Conservation (phyloP, 2,888 invertebrate genomes). For the Phasia obesa region DNA sequence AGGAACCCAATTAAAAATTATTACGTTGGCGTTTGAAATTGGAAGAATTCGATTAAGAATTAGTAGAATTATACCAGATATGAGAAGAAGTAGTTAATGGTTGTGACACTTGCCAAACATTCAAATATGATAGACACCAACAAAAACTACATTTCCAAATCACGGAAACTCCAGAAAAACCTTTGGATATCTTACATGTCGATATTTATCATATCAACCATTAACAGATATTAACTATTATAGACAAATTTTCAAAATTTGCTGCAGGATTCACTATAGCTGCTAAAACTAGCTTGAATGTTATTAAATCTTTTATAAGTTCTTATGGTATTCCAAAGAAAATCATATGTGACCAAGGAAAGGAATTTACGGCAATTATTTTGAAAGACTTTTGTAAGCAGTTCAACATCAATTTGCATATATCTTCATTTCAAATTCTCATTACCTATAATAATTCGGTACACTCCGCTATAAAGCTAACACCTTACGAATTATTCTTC, state of each 20-base stretch:
- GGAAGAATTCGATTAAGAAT: neutral
- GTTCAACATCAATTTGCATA: conserved; percentile 47
- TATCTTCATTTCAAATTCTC: conserved; percentile 59
- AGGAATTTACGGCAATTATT: conserved; percentile 43
- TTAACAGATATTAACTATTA: conserved; percentile 47
- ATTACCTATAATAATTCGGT: conserved; percentile 41
- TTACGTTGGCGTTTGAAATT: conserved; percentile 50
- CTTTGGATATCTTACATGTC: neutral
- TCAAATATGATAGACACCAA: neutral
- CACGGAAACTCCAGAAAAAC: neutral
- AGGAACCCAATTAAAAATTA: conserved; percentile 59
- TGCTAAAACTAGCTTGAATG: too few species aligned
- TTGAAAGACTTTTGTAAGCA: conserved; percentile 68
- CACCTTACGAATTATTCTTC: conserved; percentile 29
- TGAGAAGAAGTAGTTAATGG: neutral
- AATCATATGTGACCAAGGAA: conserved; percentile 25
- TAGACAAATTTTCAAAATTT: too few species aligned
- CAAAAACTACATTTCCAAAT: neutral
- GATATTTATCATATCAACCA: conserved; percentile 1
- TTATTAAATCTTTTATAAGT: conserved; percentile 44
- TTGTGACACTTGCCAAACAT: neutral
- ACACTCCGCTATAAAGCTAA: conserved; percentile 30
- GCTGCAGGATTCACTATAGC: too few species aligned
- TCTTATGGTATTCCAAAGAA: conserved; percentile 59
- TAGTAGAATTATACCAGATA: conserved; percentile 13